phyloP scores from a whole-genome alignment of 2,888 invertebrate species.

The Mesochorus sp. region DNA sequence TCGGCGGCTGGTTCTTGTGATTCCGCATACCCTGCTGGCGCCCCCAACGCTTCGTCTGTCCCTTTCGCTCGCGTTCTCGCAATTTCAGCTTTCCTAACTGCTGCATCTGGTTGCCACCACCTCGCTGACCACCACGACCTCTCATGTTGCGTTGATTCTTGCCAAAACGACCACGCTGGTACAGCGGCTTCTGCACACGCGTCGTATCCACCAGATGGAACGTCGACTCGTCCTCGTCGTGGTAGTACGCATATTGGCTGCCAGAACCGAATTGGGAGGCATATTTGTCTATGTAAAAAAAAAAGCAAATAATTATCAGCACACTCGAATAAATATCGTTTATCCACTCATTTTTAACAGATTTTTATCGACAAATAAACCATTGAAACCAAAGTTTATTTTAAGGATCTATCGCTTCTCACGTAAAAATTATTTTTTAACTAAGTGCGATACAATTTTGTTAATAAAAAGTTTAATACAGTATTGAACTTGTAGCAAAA shows the following conservation, averaged over 20 bases:
- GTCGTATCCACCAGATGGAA: constrained; percentile 99
- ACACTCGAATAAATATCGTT: too few species aligned
- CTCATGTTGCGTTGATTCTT: constrained; percentile 90
- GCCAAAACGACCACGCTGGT: constrained; percentile 93
- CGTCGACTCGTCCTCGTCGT: constrained; percentile 99
- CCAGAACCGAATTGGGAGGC: constrained; percentile 96
- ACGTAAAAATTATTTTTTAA: too few species aligned
- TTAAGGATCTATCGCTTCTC: too few species aligned
- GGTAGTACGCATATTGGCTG: constrained; percentile 98
- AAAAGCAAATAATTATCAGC: constrained; percentile 8
- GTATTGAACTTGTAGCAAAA: too few species aligned
- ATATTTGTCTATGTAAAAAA: constrained; percentile 88
- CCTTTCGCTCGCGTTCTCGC: constrained; percentile 89
- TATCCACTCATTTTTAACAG: too few species aligned
- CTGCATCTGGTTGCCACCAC: constrained; percentile 90
- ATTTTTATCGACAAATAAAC: too few species aligned
- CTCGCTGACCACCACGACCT: constrained; percentile 86
- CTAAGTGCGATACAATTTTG: too few species aligned
- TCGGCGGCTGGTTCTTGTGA: constrained; percentile 87
- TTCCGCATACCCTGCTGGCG: constrained; percentile 86
- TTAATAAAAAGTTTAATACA: too few species aligned
- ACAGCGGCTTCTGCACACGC: constrained; percentile 93
- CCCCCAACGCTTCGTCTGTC: constrained; percentile 93
- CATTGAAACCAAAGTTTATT: too few species aligned
- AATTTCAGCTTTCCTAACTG: constrained; percentile 92